phyloP scores from a whole-genome alignment of 2,888 invertebrate species.

The Colletes collaris region DNA sequence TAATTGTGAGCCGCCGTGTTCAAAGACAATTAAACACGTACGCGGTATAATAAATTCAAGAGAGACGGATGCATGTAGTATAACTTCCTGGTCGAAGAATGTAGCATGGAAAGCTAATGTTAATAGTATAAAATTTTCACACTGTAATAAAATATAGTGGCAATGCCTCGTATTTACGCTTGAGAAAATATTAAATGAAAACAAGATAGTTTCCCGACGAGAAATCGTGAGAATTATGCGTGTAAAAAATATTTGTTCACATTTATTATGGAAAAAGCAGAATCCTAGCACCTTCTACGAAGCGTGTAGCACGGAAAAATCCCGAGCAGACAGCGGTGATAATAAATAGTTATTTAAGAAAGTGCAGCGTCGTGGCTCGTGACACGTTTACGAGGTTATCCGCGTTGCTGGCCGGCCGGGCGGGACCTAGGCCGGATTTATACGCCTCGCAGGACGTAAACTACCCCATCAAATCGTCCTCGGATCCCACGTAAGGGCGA shows the following conservation, averaged over 20 bases:
- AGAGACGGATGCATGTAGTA: background rate
- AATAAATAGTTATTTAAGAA: slow-evolving; percentile 35
- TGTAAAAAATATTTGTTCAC: too few relatives aligned
- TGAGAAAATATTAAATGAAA: too few relatives aligned
- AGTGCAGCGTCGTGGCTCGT: slow-evolving; percentile 17
- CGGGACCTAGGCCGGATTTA: slow-evolving; percentile 48
- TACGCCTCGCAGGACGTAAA: slow-evolving; percentile 50
- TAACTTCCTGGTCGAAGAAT: background rate
- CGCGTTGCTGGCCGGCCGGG: slow-evolving; percentile 21
- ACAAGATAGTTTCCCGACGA: too few relatives aligned
- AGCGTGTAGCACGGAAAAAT: background rate
- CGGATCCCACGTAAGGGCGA: slow-evolving; percentile 20
- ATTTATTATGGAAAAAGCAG: too few relatives aligned
- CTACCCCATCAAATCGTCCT: slow-evolving; percentile 44
- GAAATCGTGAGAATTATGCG: too few relatives aligned
- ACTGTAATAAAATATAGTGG: too few relatives aligned
- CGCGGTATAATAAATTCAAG: too few relatives aligned
- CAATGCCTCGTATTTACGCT: too few relatives aligned
- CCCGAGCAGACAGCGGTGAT: background rate
- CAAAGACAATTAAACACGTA: too few relatives aligned
- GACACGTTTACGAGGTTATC: slow-evolving; percentile 48
- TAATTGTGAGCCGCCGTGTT: too few relatives aligned
- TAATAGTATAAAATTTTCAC: too few relatives aligned
- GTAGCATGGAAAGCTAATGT: too few relatives aligned
- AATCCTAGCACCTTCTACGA: background rate